phyloP scores from a whole-genome alignment of 2,797 vertebrate genomes.

The Lateolabrax maculatus region DNA sequence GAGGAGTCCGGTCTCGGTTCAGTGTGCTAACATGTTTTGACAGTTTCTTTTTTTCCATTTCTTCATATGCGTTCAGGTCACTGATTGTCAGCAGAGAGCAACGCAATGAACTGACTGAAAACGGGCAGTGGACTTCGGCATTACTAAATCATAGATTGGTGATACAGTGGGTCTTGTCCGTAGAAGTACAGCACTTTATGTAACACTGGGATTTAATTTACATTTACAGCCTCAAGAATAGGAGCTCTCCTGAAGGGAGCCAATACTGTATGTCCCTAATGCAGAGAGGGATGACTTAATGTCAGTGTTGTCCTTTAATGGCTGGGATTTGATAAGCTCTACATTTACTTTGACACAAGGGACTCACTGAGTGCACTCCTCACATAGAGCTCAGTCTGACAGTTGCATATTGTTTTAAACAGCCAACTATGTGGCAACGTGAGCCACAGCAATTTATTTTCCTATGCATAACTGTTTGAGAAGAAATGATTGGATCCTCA shows the following conservation, averaged over 20 bases:
- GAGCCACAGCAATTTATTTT: slow-evolving; percentile 23
- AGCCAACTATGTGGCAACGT: not conserved
- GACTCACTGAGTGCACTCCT: not conserved
- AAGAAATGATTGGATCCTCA: slow-evolving; percentile 17
- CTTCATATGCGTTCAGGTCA: slow-evolving; percentile 5
- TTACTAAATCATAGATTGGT: not conserved
- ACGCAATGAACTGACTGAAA: slow-evolving; percentile 9
- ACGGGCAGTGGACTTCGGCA: not conserved
- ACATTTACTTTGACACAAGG: not conserved
- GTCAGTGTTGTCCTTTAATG: slow-evolving; percentile 17
- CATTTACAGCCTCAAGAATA: not conserved
- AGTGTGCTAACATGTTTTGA: slow-evolving; percentile 45
- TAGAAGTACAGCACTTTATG: not conserved
- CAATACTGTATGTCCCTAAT: not conserved
- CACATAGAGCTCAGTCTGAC: not conserved
- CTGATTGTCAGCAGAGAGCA: slow-evolving; percentile 10
- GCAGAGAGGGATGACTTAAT: not conserved
- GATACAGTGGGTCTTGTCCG: too few relatives aligned
- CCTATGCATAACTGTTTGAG: slow-evolving; percentile 4
- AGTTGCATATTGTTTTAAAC: slow-evolving; percentile 34
- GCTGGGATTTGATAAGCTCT: slow-evolving; percentile 8
- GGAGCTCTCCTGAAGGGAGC: not conserved
- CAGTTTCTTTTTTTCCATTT: slow-evolving; percentile 42
- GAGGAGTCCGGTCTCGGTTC: slow-evolving; percentile 13
- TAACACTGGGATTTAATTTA: not conserved